phyloP scores from a whole-genome alignment of 2,113 vertebrate genomes.

The Caloenas nicobarica region DNA sequence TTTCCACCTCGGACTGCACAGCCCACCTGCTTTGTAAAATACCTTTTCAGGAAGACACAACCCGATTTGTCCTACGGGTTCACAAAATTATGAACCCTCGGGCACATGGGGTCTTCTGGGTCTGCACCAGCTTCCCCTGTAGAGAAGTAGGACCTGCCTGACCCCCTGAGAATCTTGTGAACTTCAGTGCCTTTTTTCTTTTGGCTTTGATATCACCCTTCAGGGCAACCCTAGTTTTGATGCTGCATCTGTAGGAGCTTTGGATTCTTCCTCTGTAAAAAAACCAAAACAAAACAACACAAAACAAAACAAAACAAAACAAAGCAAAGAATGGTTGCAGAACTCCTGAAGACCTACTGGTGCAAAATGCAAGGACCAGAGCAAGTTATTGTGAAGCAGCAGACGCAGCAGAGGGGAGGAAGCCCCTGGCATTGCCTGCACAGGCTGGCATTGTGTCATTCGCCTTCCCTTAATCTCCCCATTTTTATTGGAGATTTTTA shows the following conservation, averaged over 20 bases:
- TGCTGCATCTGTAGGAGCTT: neutral
- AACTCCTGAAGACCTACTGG: neutral
- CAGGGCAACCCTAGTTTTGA: fast-evolving
- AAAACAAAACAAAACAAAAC: too few species aligned
- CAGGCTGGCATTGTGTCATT: neutral
- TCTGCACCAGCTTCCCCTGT: neutral
- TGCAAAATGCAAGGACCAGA: neutral
- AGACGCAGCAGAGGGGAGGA: neutral
- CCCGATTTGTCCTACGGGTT: neutral
- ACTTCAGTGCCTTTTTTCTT: neutral
- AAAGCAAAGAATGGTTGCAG: neutral
- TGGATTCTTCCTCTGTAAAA: neutral
- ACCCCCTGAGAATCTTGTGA: neutral
- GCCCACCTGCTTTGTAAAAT: neutral
- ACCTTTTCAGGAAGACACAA: neutral
- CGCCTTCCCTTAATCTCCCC: neutral
- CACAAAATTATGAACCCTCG: fast-evolving
- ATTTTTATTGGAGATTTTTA: neutral
- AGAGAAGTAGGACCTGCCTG: neutral
- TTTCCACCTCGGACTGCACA: neutral
- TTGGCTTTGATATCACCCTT: neutral
- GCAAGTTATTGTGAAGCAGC: neutral
- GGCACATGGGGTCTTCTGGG: fast-evolving
- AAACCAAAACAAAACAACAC: neutral
- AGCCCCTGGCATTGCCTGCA: neutral